Evolutionary conservation across 2,797 vertebrate species (phyloP), one percentile per base, ranked within the genome.

Genomic region (Pangasius mekongensis): DNA sequence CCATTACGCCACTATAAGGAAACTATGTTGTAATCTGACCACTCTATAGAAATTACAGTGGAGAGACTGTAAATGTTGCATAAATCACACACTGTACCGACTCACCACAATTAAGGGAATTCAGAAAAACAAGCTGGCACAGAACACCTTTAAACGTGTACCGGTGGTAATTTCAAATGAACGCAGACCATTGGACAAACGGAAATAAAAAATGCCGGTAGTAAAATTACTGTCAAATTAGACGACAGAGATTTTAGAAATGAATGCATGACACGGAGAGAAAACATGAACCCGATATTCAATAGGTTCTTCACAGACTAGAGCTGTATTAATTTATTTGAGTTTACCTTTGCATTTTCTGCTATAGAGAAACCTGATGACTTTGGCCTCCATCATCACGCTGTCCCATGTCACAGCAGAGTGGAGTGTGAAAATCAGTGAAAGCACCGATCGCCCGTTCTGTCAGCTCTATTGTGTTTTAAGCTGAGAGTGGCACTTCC

Each of bases 401-500:
- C 77, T 36, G 22, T 89, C 83, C 86, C 88, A 89, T 83, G 58
- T 77, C 62, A 74, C 86, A 90, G 80, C 69, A 5, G 52, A 78
- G 58, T 3, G 66, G 85, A 89, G 69, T 88, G 86, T 83, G 89
- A 89, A 89, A 22, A 84, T 89, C 91, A 90, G 89, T 88, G 91
- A 83, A 80, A 76, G 66, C 86, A 47, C 92, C 0, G 58, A 47
- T 43, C 6, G 81, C 36, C 81, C 14, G 58, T 22, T 47, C 81
- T 89, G 91, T 91, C 91, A 91, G 89, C 86, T 93, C 93, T 92
- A 88, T 91, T 95, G 94, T 94, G 91, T 91, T 92, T 91, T 94
- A 91, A 90, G 95, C 95, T 95, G 95, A 96, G 95, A 91, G 93
- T 54, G 83, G 94, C 95, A 95, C 92, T 95, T 97, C 95, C 91